A percentile compares a stretch with the other conserved stretches of the same genome.
Conservation (phyloP, 2,113 vertebrate genomes). For the Larimichthys polyactis region DNA sequence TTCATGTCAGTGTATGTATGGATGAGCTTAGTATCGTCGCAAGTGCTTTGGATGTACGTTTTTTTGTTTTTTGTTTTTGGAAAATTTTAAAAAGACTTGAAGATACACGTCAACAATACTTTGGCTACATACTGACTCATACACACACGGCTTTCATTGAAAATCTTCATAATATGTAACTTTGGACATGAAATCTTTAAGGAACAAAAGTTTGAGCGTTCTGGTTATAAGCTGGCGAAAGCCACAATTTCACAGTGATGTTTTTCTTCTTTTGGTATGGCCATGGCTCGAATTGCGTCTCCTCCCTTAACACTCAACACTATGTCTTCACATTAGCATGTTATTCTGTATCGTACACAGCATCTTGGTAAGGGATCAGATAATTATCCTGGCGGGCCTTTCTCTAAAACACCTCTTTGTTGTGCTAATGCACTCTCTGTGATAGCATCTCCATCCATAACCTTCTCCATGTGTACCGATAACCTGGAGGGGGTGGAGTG, state of each 20-base stretch:
- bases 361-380: slow-evolving; percentile 57
- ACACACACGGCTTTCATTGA: background rate
- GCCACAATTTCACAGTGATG: slow-evolving; percentile 28
- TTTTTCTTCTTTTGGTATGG: background rate
- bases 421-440: slow-evolving; percentile 65
- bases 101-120: background rate
- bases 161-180: background rate
- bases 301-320: slow-evolving; percentile 30
- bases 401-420: slow-evolving; percentile 73
- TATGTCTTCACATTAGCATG: slow-evolving; percentile 45
- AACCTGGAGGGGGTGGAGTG: slow-evolving; percentile 56
- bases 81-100: too few relatives aligned
- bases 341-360: slow-evolving; percentile 51
- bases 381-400: slow-evolving; percentile 51
- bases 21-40: too few relatives aligned
- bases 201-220: slow-evolving; percentile 17
- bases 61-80: too few relatives aligned
- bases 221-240: slow-evolving; percentile 25
- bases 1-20: too few relatives aligned
- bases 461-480: slow-evolving; percentile 60
- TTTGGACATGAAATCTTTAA: slow-evolving; percentile 5
- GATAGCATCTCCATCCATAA: slow-evolving; percentile 77
- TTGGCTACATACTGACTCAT: background rate
- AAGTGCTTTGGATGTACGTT: too few relatives aligned
- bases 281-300: slow-evolving; percentile 42